phyloP scores from a whole-genome alignment of 2,113 vertebrate genomes.

The Grammomys dolichurus region DNA sequence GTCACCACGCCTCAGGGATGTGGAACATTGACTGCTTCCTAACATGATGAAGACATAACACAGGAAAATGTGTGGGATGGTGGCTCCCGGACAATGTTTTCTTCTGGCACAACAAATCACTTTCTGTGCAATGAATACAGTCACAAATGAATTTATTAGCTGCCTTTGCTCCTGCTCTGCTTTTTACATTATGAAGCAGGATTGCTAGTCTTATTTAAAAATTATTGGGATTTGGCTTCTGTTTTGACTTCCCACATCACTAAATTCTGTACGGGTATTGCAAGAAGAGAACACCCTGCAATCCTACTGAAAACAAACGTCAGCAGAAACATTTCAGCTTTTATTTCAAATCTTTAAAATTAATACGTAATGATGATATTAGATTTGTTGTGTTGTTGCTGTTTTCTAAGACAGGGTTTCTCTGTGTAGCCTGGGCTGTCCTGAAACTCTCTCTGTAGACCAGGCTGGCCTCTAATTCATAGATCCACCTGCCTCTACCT shows the following conservation, averaged over 20 bases:
- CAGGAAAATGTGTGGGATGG: constrained; percentile 14
- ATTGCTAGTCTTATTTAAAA: background rate
- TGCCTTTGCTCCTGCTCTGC: background rate
- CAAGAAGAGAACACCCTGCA: background rate
- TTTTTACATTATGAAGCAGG: background rate
- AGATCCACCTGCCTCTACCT: background rate
- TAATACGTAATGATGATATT: background rate
- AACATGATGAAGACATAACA: background rate
- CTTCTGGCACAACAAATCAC: background rate
- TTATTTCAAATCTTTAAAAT: background rate
- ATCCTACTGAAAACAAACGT: background rate
- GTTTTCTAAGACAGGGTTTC: background rate
- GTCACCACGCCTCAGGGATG: constrained; percentile 46
- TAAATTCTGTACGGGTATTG: background rate
- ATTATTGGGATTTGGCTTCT: background rate
- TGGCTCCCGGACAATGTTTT: background rate
- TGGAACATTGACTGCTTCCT: constrained; percentile 59
- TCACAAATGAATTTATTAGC: background rate
- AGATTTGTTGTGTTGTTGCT: background rate
- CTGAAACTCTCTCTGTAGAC: background rate
- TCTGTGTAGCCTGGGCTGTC: background rate
- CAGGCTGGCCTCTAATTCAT: background rate
- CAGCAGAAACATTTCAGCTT: background rate
- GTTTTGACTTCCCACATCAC: background rate
- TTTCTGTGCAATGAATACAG: background rate